These are phyloP conservation scores for Coendou prehensilis DNA, from an alignment of 2,797 vertebrate species.

Conservation along the genomic window DNA sequence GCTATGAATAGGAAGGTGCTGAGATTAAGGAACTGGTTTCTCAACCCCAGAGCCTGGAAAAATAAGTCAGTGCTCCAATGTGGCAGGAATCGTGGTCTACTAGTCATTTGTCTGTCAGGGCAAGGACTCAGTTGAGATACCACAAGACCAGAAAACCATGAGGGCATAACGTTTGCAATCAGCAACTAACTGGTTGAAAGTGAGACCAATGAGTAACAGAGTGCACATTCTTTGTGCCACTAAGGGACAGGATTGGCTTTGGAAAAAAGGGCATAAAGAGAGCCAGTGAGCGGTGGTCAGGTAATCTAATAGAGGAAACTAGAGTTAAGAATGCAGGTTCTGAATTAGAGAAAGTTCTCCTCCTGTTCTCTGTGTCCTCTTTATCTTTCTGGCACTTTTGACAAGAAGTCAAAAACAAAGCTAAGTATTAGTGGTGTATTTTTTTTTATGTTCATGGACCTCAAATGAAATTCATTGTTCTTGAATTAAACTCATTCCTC, in stretches of 20 bases:
- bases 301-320: background rate
- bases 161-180: background rate
- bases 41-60: background rate
- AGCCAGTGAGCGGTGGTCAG: background rate
- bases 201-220: background rate
- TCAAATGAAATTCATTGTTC: background rate
- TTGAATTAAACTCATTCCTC: background rate
- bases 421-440: background rate
- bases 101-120: background rate
- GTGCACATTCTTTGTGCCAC: fast-evolving
- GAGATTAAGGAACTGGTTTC: background rate
- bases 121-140: background rate
- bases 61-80: background rate
- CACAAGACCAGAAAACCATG: background rate
- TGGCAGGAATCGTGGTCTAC: background rate
- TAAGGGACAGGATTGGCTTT: background rate
- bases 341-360: background rate
- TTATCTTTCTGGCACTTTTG: background rate
- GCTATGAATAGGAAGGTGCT: background rate
- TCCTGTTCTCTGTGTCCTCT: background rate
- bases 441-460: background rate
- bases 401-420: slow-evolving; percentile 12
- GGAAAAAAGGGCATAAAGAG: background rate
- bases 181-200: background rate
- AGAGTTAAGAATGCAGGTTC: background rate